Conservation (phyloP, 2,113 vertebrate species). For the Lagenorhynchus albirostris region DNA sequence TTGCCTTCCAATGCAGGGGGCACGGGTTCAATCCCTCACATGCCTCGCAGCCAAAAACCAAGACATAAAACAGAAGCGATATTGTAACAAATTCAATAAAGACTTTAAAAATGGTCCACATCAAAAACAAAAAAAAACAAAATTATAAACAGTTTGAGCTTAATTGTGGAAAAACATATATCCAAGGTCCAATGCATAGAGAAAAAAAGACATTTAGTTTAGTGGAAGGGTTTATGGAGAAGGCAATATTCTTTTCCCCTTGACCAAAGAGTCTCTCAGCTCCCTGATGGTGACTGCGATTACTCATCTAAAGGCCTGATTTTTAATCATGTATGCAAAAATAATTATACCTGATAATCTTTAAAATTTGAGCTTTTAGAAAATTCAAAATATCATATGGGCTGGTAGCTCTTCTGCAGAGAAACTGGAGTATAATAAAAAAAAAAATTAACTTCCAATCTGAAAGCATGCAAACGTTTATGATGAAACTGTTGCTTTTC, state of each 20-base stretch:
- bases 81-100: too few species aligned
- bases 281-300: background rate
- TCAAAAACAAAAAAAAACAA: background rate
- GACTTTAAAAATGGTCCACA: too few species aligned
- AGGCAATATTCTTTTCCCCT: background rate
- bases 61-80: too few species aligned
- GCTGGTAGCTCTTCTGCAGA: background rate
- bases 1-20: too few species aligned
- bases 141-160: background rate
- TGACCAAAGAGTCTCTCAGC: background rate
- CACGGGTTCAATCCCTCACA: too few species aligned
- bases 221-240: background rate
- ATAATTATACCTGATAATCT: background rate
- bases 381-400: background rate
- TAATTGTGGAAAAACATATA: background rate
- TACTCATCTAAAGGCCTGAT: background rate
- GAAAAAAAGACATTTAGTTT: background rate
- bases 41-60: too few species aligned
- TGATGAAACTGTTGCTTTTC: background rate
- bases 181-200: background rate
- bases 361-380: background rate
- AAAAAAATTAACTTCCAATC: background rate
- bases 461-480: background rate
- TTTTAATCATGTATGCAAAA: background rate
- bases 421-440: background rate